Evolutionary conservation across 2,113 vertebrate species (phyloP).

Genomic region (Anarhynchus alexandrinus): DNA sequence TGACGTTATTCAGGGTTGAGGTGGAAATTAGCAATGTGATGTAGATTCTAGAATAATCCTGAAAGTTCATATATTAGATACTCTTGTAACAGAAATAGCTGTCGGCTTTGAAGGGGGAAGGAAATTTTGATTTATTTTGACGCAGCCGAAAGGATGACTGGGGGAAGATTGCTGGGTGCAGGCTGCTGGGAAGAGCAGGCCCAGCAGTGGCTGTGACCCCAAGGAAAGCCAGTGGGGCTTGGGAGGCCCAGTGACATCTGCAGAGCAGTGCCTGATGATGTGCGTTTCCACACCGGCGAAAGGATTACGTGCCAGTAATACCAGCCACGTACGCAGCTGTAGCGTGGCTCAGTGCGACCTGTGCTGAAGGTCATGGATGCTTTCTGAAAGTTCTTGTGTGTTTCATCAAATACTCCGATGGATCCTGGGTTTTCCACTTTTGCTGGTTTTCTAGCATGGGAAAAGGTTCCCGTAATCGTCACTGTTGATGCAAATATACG

Average conservation of each 20-base stretch:
- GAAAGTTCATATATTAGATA: neutral
- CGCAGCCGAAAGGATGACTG: fast-evolving
- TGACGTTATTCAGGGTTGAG: neutral
- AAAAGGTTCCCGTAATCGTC: neutral
- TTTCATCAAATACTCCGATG: neutral
- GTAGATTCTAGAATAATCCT: neutral
- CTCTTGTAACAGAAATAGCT: neutral
- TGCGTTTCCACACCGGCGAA: fast-evolving
- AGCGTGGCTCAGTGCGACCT: fast-evolving
- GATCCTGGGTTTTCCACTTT: neutral
- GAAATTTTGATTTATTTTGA: neutral
- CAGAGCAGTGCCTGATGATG: fast-evolving
- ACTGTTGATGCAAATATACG: neutral
- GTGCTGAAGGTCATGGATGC: neutral
- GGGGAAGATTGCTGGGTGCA: neutral
- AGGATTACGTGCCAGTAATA: fast-evolving
- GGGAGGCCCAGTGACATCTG: neutral
- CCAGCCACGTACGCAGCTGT: fast-evolving
- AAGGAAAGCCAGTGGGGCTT: neutral
- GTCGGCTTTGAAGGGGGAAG: neutral
- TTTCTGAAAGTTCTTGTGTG: neutral
- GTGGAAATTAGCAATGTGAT: neutral
- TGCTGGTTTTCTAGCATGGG: neutral
- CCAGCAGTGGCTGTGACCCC: neutral
- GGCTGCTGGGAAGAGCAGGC: fast-evolving